Percentiles rank a stretch among this genome's conserved stretches.
These are phyloP conservation scores for Diogma glabrata DNA, from an alignment of 2,888 invertebrate species.

Conservation along the genomic window DNA sequence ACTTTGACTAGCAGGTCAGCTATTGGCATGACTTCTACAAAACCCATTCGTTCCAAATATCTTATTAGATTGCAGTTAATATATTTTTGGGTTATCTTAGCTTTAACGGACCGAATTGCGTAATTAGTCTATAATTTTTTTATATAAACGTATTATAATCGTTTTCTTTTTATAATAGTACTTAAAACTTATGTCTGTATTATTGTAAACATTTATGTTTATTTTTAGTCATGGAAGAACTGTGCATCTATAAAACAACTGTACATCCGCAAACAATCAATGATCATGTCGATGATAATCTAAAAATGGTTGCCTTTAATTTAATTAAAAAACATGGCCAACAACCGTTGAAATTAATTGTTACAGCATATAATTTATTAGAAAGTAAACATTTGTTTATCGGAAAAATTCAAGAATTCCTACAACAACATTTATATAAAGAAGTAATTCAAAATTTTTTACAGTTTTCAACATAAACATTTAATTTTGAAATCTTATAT, in stretches of 20 bases:
- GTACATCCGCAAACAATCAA: slow-evolving; percentile 35
- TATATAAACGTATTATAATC: not conserved
- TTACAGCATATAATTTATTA: slow-evolving; percentile 49
- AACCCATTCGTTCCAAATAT: too few species aligned
- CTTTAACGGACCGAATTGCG: too few species aligned
- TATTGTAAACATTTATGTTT: not conserved
- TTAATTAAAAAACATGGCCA: slow-evolving; percentile 57
- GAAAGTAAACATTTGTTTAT: slow-evolving; percentile 50
- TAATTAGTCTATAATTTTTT: too few species aligned
- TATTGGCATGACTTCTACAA: too few species aligned
- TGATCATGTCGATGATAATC: slow-evolving; percentile 37
- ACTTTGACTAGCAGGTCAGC: too few species aligned
- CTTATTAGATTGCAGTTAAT: too few species aligned
- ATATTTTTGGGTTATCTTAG: too few species aligned
- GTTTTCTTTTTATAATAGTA: not conserved
- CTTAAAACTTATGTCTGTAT: not conserved
- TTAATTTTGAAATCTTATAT: slow-evolving; percentile 37
- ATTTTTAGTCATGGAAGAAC: slow-evolving; percentile 44
- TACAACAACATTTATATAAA: slow-evolving; percentile 49
- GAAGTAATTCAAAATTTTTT: slow-evolving; percentile 42
- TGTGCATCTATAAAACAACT: slow-evolving; percentile 40
- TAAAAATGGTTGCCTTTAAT: slow-evolving; percentile 62
- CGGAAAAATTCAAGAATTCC: slow-evolving; percentile 46
- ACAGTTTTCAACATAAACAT: slow-evolving; percentile 11
- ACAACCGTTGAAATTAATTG: slow-evolving; percentile 49